Evolutionary conservation across 2,888 invertebrate species (phyloP), one percentile per base, ranked within the genome.

Genomic region (Craniophora ligustri): DNA sequence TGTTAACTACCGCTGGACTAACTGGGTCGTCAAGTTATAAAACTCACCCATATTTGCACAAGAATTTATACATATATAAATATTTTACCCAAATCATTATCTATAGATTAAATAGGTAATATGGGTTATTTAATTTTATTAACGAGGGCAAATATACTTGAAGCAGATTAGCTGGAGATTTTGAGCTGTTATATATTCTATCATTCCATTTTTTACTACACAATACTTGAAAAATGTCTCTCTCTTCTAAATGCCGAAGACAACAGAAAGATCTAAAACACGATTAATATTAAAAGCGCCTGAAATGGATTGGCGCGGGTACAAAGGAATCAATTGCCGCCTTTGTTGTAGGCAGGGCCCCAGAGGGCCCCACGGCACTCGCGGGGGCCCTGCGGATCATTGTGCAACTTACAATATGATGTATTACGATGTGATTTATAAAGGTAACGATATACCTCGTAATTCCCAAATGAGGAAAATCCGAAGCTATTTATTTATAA

Each of bases 261-360:
- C 18, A 38, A 36, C 36, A 49, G 36, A 63, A 47, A 56, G 40
- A 21, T 14, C 42, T 11, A 18, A 39, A 46, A 42, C 39, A 35
- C 61, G 38, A 47, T 63, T 53, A 46, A 47, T 63, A 63, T 53
- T 60, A 39, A 36, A 55, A 44, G 21, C 34, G 42, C 48, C 48
- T 69, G 47, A 50, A 31, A 53, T 47, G 47, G 48, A 59, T 51
- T 34, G 34, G 34, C 10, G 36, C n/a, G 3, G 16, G 21, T 34
- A 67, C 67, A 67, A 67, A 47, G 38, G 55, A 50, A 66, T 53
- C 61, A 66, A 70, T 70, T 50, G 56, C n/a, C 39, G 40, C 53
- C 31, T 54, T 70, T 70, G 51, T 66, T 47, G 39, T 30, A 26
- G 13, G 40, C 21, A 16, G 7, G 21, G 30, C 23, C 34, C 38